Percentiles rank a stretch among this genome's conserved stretches.
These are phyloP conservation scores for Aurelia aurita DNA, from an alignment of 30 jellyfish, hydroid and myxozoan genomes.

Conservation along the genomic window DNA sequence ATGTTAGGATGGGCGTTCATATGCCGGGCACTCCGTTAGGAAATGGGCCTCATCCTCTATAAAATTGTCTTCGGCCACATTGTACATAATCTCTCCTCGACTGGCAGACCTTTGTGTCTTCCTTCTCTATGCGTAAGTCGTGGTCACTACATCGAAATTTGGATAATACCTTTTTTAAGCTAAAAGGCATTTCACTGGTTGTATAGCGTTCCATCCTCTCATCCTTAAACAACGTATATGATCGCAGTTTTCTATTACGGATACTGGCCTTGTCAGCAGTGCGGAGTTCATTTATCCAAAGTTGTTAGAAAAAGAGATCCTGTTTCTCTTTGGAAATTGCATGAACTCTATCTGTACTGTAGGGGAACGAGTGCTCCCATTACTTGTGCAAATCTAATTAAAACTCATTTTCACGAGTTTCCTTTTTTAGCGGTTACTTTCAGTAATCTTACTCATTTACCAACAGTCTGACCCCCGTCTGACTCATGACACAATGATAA, in stretches of 20 bases:
- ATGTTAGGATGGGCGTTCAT: background rate
- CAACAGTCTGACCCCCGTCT: no score
- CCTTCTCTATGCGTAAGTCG: background rate
- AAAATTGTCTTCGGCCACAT: background rate
- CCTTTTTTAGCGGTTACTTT: no score
- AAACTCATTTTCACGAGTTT: no score
- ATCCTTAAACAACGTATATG: background rate
- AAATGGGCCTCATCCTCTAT: background rate
- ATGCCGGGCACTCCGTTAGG: background rate
- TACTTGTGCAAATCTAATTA: background rate
- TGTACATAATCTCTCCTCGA: background rate
- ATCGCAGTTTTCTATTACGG: background rate
- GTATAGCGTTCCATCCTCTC: background rate
- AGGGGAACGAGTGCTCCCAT: background rate
- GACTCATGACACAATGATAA: no score
- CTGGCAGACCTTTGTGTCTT: background rate
- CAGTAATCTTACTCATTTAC: no score
- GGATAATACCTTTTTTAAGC: no score
- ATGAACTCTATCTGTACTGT: background rate
- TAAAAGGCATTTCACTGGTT: no score
- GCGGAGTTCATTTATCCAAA: background rate
- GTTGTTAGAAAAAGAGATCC: background rate
- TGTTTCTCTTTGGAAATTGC: background rate
- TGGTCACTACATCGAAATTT: background rate
- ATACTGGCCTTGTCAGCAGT: background rate